Conservation (phyloP, 1,140 invertebrate genomes). For the Chionoecetes opilio region DNA sequence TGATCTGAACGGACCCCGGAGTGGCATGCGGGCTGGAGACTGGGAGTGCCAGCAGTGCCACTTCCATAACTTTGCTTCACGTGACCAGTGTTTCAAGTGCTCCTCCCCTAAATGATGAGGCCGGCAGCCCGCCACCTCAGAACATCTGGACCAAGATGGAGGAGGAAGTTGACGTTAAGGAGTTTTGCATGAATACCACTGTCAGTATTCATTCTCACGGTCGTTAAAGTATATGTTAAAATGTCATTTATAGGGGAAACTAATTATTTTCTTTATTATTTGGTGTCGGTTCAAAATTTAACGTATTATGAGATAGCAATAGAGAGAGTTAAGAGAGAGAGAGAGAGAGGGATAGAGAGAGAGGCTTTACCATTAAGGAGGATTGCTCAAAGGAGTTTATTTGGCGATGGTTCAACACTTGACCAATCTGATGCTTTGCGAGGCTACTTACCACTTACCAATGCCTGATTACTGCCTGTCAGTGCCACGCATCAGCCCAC, state of each 20-base stretch:
- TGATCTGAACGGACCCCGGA: conserved; percentile 53
- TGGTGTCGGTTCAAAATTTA: conserved; percentile 7
- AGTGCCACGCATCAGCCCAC: neutral
- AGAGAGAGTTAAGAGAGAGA: neutral
- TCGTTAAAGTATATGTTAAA: conserved; percentile 36
- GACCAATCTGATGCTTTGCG: neutral
- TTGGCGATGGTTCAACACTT: conserved; percentile 22
- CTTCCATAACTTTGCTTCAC: conserved; percentile 74
- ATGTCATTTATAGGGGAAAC: conserved; percentile 51
- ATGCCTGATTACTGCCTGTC: neutral
- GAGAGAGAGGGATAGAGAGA: conserved; percentile 10
- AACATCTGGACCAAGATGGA: conserved; percentile 63
- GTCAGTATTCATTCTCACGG: neutral
- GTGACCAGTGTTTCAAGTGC: conserved; percentile 73
- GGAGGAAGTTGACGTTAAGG: neutral
- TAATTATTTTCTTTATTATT: conserved; percentile 24
- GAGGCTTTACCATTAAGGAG: conserved; percentile 49
- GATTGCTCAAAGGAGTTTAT: conserved; percentile 53
- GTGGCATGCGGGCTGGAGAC: conserved; percentile 64
- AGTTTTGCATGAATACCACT: conserved; percentile 9
- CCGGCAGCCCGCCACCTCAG: neutral
- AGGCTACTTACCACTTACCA: neutral
- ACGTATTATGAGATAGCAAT: neutral
- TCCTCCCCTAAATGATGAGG: conserved; percentile 61
- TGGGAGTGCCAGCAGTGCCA: conserved; percentile 73